Conservation (phyloP, 2,113 vertebrate species). For the Taxidea taxus region DNA sequence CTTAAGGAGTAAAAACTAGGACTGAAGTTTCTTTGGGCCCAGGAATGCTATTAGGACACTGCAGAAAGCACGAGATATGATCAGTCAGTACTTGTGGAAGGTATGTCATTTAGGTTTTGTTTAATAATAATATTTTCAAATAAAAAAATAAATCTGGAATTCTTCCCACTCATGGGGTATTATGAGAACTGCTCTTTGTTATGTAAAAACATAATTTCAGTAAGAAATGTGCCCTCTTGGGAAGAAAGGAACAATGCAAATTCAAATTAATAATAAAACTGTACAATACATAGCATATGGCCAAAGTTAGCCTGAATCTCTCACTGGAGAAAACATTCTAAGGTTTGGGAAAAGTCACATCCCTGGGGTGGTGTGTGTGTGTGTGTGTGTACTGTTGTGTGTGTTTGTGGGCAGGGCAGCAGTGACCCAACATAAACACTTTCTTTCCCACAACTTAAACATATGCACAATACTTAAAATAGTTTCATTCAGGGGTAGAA, state of each 20-base stretch:
- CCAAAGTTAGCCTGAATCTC: slow-evolving; percentile 2
- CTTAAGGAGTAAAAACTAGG: neutral
- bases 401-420: slow-evolving; percentile 44
- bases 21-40: neutral
- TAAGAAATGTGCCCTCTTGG: slow-evolving; percentile 22
- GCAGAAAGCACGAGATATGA: neutral
- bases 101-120: neutral
- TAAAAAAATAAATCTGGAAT: slow-evolving; percentile 39
- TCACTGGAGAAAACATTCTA: slow-evolving; percentile 3
- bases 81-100: neutral
- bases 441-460: slow-evolving; percentile 69
- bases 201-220: slow-evolving; percentile 29
- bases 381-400: slow-evolving; percentile 34
- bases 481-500: slow-evolving; percentile 61
- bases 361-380: neutral
- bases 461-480: slow-evolving; percentile 58
- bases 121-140: slow-evolving; percentile 49
- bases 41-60: neutral
- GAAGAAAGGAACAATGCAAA: slow-evolving; percentile 51
- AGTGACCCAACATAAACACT: slow-evolving; percentile 64
- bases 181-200: slow-evolving; percentile 48
- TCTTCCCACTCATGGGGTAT: neutral
- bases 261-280: slow-evolving; percentile 50
- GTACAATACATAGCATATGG: slow-evolving; percentile 49
- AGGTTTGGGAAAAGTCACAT: slow-evolving; percentile 27